Conservation (phyloP, 2,888 invertebrate genomes). For the Amiota minor region DNA sequence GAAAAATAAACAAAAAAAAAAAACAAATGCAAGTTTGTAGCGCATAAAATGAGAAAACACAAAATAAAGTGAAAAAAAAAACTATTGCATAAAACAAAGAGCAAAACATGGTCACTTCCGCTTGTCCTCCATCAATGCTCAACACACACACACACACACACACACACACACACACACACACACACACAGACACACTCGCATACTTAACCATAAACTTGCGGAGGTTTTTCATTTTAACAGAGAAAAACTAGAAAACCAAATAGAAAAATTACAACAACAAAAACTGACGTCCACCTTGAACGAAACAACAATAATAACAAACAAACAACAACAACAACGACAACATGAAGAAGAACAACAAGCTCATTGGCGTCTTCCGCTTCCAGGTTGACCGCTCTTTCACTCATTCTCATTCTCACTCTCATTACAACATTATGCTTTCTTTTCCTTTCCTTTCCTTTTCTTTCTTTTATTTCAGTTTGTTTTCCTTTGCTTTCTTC, state of each 20-base stretch:
- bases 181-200: slow-evolving; percentile 1
- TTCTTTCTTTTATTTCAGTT: slow-evolving; percentile 32
- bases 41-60: slow-evolving; percentile 18
- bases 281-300: too few species aligned
- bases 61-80: slow-evolving; percentile 33
- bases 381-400: slow-evolving; percentile 35
- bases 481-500: slow-evolving; percentile 35
- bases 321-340: slow-evolving; percentile 6
- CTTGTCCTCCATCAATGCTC: slow-evolving; percentile 8
- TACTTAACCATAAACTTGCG: too few species aligned
- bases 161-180: slow-evolving; percentile 6
- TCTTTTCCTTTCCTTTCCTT: slow-evolving; percentile 28
- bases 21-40: slow-evolving; percentile 1
- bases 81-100: slow-evolving; percentile 54
- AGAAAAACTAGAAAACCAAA: slow-evolving; percentile 14
- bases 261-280: slow-evolving; percentile 14
- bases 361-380: slow-evolving; percentile 48
- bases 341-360: slow-evolving; percentile 35
- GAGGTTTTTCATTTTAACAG: slow-evolving; percentile 25
- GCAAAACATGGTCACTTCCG: slow-evolving; percentile 40
- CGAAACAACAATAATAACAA: slow-evolving; percentile 19
- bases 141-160: slow-evolving; percentile 1
- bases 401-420: background rate
- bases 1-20: background rate
- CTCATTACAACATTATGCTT: background rate